Evolutionary conservation across 1,140 invertebrate species (phyloP).

Genomic region (Oncopodura yosiiana): DNA sequence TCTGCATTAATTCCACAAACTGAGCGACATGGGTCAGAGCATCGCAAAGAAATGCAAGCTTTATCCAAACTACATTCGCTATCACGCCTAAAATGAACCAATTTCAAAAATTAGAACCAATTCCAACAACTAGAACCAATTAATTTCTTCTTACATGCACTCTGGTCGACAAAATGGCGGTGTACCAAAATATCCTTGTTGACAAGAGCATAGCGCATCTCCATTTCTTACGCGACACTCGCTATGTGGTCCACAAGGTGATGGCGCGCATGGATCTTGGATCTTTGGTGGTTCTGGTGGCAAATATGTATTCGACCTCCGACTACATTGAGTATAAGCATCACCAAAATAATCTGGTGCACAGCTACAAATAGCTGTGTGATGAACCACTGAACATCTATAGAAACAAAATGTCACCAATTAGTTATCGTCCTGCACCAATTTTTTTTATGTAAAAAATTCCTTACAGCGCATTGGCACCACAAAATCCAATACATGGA

Average conservation of each 20-base stretch:
- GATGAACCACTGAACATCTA: slow-evolving; percentile 67
- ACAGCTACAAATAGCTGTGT: slow-evolving; percentile 70
- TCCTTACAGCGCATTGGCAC: slow-evolving; percentile 51
- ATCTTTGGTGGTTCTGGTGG: slow-evolving; percentile 12
- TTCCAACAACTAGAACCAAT: too few relatives aligned
- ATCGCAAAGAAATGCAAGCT: slow-evolving; percentile 50
- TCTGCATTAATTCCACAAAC: slow-evolving; percentile 44
- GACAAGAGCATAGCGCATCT: slow-evolving; percentile 66
- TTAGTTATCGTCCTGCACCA: too few relatives aligned
- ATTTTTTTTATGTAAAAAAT: too few relatives aligned
- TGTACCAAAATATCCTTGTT: slow-evolving; percentile 77
- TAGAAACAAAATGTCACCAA: too few relatives aligned
- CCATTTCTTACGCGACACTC: slow-evolving; percentile 62
- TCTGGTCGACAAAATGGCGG: slow-evolving; percentile 45
- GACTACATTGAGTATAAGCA: neutral
- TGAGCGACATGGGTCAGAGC: slow-evolving; percentile 50
- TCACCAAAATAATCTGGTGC: slow-evolving; percentile 40
- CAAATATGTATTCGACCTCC: slow-evolving; percentile 33
- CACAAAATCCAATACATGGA: slow-evolving; percentile 63
- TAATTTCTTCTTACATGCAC: too few relatives aligned
- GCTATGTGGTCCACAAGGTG: slow-evolving; percentile 71
- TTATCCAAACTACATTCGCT: slow-evolving; percentile 43
- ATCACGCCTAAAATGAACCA: slow-evolving; percentile 11
- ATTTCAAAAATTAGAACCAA: too few relatives aligned
- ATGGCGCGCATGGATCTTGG: slow-evolving; percentile 69